Evolutionary conservation across 2,888 invertebrate genomes (phyloP).

Genomic region (Dryobota labecula): DNA sequence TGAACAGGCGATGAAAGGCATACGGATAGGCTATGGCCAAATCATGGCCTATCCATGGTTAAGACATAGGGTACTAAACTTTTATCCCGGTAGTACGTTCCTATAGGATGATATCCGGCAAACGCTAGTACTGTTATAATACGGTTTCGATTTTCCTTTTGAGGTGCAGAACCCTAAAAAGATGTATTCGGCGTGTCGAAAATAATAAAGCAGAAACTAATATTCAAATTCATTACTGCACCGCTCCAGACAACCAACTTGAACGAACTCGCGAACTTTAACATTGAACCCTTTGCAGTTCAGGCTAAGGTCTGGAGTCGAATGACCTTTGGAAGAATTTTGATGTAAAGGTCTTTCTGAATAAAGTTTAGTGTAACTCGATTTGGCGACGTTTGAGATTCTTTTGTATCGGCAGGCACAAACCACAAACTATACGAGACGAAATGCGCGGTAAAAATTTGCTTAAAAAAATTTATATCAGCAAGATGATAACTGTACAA

Average conservation of each 20-base stretch:
- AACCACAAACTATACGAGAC: not conserved
- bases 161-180: too few species aligned
- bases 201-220: not conserved
- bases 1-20: too few species aligned
- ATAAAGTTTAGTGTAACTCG: not conserved
- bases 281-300: constrained; percentile 30
- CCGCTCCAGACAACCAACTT: constrained; percentile 43
- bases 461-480: too few species aligned
- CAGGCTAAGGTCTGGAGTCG: constrained; percentile 31
- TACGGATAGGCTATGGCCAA: too few species aligned
- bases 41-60: too few species aligned
- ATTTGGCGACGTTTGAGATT: not conserved
- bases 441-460: not conserved
- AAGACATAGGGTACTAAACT: too few species aligned
- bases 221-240: constrained; percentile 21
- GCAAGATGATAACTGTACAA: too few species aligned
- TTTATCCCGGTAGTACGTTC: too few species aligned
- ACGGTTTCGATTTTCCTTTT: too few species aligned
- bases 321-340: constrained; percentile 37
- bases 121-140: too few species aligned
- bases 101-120: too few species aligned
- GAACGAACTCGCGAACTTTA: constrained; percentile 37
- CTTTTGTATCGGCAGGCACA: not conserved
- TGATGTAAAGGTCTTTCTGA: not conserved
- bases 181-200: not conserved